A percentile compares a stretch with the other conserved stretches of the same genome.
Conservation (phyloP, 2,888 invertebrate genomes). For the Acrobasis consociella region DNA sequence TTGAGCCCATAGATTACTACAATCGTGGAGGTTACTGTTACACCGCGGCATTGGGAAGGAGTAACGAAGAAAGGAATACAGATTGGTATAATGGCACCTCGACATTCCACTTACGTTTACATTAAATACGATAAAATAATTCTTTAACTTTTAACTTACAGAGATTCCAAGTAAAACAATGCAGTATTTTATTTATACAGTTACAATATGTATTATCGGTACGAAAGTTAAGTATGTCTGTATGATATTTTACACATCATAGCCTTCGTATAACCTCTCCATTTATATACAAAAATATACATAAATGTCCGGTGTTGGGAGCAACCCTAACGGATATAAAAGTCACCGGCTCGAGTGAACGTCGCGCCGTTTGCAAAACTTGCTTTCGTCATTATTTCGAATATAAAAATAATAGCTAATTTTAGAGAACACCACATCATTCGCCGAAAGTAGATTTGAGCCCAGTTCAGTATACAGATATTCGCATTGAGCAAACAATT, state of each 20-base stretch:
- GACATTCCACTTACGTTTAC: slow-evolving; percentile 71
- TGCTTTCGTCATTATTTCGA: slow-evolving; percentile 43
- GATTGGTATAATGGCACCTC: slow-evolving; percentile 80
- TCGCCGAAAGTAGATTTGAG: slow-evolving; percentile 43
- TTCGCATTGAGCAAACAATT: slow-evolving; percentile 54
- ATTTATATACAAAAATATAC: slow-evolving; percentile 82
- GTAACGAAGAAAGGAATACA: slow-evolving; percentile 60
- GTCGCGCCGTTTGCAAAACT: slow-evolving; percentile 41
- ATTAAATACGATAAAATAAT: slow-evolving; percentile 72
- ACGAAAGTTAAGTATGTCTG: slow-evolving; percentile 53
- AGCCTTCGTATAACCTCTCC: slow-evolving; percentile 64
- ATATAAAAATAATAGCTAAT: slow-evolving; percentile 69
- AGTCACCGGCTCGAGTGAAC: slow-evolving; percentile 49
- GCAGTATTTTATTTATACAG: slow-evolving; percentile 47
- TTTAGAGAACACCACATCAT: slow-evolving; percentile 49
- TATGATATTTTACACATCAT: slow-evolving; percentile 73
- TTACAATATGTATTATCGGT: slow-evolving; percentile 59
- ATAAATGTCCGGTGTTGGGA: slow-evolving; percentile 65
- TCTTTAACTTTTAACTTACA: slow-evolving; percentile 66
- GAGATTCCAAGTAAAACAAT: slow-evolving; percentile 76
- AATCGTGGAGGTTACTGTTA: slow-evolving; percentile 29
- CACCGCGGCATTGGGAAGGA: slow-evolving; percentile 28
- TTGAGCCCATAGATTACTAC: slow-evolving; percentile 53
- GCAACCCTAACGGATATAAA: slow-evolving; percentile 47
- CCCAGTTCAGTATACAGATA: slow-evolving; percentile 37